Base-by-base conservation (phyloP, 2,113 vertebrate genomes). In the Setophaga petechia region DNA sequence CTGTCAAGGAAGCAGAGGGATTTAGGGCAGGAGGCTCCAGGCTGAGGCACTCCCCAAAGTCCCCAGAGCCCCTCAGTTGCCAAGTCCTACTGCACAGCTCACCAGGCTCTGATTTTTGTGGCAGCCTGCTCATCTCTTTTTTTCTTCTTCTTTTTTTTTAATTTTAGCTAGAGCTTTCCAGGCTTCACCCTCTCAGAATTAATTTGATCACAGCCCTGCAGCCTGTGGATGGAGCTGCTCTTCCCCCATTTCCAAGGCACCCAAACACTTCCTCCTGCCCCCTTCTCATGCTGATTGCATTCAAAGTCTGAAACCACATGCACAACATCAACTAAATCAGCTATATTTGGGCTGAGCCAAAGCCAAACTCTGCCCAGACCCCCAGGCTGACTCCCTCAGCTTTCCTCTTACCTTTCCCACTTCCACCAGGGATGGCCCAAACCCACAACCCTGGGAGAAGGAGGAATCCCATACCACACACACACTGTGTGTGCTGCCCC, bases 141-240 rank as follows among this genome's bases (percentile, higher is more conserved):
- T 23, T 10, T 10, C 1, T 25, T 30, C 25, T 4, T 3, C 27
- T 3, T 15, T 43, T 47, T 4, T 52, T 5, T 81, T 27, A 2
- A 19, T 46, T 83, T 79, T 10, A 91, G 52, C 57, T 85, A 61
- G 75, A 90, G 52, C 62, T 90, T 82, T 88, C 88, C 91, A 90
- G 71, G 43, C 54, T 79, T 92, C 71, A 57, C 27, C 27, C 62
- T 84, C 73, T 84, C 88, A 39, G 39, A 49, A 75, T 55, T 58
- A 57, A 55, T 84, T 76, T 47, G 33, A 90, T 92, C 49, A 39
- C 71, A 94, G 67, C 47, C 58, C 78, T 76, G 44, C 85, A 85
- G 79, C 58, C 65, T 35, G 23, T 39, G 71, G 71, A 90, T 27
- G 49, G 75, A 93, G 71, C 71, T 90, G 71, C 79, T 92, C 83